phyloP scores from a whole-genome alignment of 2,797 vertebrate genomes.

The Acipenser oxyrinchus region DNA sequence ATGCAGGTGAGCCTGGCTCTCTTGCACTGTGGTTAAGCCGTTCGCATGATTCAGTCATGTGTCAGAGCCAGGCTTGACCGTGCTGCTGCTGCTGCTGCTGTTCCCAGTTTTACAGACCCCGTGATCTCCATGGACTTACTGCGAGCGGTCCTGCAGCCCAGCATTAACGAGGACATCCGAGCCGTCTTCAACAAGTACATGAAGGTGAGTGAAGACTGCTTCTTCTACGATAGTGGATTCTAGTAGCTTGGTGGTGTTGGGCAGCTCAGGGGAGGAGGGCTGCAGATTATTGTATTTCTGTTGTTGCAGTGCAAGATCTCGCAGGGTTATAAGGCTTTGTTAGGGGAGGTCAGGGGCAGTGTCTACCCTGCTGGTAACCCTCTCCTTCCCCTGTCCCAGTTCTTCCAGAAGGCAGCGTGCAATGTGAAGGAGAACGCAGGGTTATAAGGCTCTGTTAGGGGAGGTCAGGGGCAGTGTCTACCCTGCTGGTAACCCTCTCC shows the following conservation, averaged over 20 bases:
- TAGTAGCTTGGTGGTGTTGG: too few species aligned
- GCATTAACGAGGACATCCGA: conserved; percentile 91
- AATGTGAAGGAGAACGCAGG: conserved; percentile 89
- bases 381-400: conserved; percentile 50
- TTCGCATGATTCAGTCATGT: neutral
- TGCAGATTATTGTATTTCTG: too few species aligned
- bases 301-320: too few species aligned
- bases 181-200: conserved; percentile 87
- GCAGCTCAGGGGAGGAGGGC: too few species aligned
- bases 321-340: neutral
- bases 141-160: conserved; percentile 87
- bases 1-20: conserved; percentile 13
- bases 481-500: neutral
- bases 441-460: neutral
- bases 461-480: neutral
- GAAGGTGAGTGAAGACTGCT: conserved; percentile 70
- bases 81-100: conserved; percentile 15
- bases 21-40: neutral
- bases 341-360: neutral
- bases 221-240: too few species aligned
- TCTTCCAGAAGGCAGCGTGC: conserved; percentile 83
- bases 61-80: neutral
- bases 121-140: conserved; percentile 92
- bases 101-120: conserved; percentile 78
- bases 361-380: neutral